phyloP scores from a whole-genome alignment of 2,113 vertebrate species.

The Diglossa brunneiventris region DNA sequence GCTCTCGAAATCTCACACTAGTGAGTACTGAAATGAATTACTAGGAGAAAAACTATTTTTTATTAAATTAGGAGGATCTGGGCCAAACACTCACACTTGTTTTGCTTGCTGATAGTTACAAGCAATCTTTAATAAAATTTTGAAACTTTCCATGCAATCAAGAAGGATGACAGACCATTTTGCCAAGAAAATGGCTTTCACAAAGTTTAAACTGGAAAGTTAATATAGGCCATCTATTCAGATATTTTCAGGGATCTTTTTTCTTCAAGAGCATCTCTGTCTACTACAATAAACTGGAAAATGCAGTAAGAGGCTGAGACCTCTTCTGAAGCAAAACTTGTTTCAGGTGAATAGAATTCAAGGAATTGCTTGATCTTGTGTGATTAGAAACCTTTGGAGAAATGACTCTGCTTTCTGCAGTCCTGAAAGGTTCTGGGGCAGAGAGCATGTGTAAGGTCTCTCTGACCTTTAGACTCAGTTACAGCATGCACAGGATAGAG shows the following conservation, averaged over 20 bases:
- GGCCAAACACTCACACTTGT: not conserved
- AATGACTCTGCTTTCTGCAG: not conserved
- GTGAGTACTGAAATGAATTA: not conserved
- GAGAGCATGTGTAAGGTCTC: not conserved
- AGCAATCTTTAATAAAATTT: not conserved
- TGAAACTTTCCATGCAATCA: not conserved
- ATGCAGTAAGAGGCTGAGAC: not conserved
- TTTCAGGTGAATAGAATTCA: not conserved
- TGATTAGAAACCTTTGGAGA: not conserved
- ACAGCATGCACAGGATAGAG: not conserved
- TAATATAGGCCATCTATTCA: not conserved
- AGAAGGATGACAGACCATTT: not conserved
- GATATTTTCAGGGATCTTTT: not conserved
- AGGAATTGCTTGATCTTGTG: not conserved
- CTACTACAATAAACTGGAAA: not conserved
- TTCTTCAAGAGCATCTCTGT: not conserved
- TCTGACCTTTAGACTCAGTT: slow-evolving; percentile 14
- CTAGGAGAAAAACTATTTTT: not conserved
- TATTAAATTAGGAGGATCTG: not conserved
- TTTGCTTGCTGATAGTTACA: not conserved
- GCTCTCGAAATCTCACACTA: not conserved
- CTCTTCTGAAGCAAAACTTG: not conserved
- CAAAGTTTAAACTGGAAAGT: not conserved
- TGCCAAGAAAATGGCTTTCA: not conserved
- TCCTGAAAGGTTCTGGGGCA: not conserved